Base-by-base conservation (phyloP, 2,888 invertebrate genomes). In the Pyrrhopygopsis socrates region DNA sequence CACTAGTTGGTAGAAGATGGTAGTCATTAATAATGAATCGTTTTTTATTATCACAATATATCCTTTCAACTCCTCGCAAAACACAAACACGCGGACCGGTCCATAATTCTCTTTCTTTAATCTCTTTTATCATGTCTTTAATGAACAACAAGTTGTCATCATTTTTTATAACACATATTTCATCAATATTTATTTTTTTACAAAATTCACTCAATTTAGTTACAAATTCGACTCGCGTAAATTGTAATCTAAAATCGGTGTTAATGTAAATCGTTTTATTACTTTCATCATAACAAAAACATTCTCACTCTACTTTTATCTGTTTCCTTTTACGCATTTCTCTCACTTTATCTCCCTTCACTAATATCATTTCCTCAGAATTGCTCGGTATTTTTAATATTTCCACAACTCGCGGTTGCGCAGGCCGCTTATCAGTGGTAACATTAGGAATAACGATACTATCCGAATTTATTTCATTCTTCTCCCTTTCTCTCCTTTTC, bases 71-170 rank as follows among this genome's bases (percentile, higher is more conserved):
- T 0, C 29, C 45, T 50, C 18, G 79, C 24, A 93, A 78, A 45
- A 94, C 78, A 87, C 83, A 88, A 41, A 92, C 63, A 3, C 83
- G 82, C 76, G 91, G 92, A 30, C 91, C 81, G 89, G 88, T 20
- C 90, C 91, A 91, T 11, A 38, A 63, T 38, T 81, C 41, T 13
- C 22, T 68, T 6, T 54, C 54, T 41, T 88, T 22, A 22, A 70
- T 29, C n/a, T 54, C 63, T 41, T 88, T 22, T 20, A 70, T 29
- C 18, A 91, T 15, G 0, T 74, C 34, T 86, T 84, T 83, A n/a
- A 92, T 84, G 70, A 90, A 89, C 38, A 13, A n/a, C 20, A 20
- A 63, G 67, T 45, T 45, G 18, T 45, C 45, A 45, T 45, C 45
- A 45, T 45, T 45, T 45, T 45, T 90, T 91, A 54, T 91, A 50